Percentiles rank a stretch among this genome's conserved stretches.
These are phyloP conservation scores for Hippocampus barbouri DNA, from an alignment of 2,113 vertebrate species.

Conservation along the genomic window DNA sequence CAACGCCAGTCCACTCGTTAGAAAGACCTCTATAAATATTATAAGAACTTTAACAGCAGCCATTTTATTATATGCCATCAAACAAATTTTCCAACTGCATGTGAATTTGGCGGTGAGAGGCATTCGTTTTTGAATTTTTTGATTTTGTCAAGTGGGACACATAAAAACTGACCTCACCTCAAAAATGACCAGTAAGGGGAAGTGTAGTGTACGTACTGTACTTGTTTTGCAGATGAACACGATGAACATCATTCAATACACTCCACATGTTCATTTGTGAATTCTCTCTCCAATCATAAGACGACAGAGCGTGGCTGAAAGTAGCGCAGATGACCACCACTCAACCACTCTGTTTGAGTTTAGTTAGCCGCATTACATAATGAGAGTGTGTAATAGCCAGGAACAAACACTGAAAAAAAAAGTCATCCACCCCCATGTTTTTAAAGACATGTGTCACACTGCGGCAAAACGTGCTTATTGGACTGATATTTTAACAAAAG, in stretches of 20 bases:
- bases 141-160: neutral
- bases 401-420: conserved; percentile 16
- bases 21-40: neutral
- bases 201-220: neutral
- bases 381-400: conserved; percentile 12
- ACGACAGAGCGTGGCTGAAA: neutral
- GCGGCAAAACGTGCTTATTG: conserved; percentile 9
- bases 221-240: too few relatives aligned
- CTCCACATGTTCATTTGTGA: neutral
- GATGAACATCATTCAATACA: neutral
- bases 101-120: neutral
- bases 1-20: conserved; percentile 3
- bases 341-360: conserved; percentile 16
- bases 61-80: neutral
- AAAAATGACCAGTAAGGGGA: neutral
- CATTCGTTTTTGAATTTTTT: neutral
- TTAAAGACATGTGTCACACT: conserved; percentile 5
- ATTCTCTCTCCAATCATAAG: neutral
- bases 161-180: neutral
- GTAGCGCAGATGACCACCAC: neutral
- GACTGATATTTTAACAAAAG: conserved; percentile 17
- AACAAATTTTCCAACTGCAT: neutral
- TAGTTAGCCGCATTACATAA: conserved; percentile 32
- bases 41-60: neutral
- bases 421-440: conserved; percentile 20